A percentile compares a stretch with the other conserved stretches of the same genome.
phyloP scores from a whole-genome alignment of 2,888 invertebrate genomes.

The Dyspetes luteomarginatus region DNA sequence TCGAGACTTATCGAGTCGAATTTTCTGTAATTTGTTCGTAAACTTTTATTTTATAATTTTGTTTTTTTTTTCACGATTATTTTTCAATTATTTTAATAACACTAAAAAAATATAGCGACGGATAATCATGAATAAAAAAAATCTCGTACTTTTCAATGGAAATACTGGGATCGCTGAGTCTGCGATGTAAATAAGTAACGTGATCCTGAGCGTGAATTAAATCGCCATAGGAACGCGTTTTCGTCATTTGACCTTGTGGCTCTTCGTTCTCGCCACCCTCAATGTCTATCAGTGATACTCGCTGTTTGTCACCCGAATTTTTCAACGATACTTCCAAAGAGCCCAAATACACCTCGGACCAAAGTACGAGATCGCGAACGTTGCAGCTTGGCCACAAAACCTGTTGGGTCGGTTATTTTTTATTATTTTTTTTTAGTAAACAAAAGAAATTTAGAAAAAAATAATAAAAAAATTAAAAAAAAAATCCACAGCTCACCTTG shows the following conservation, averaged over 20 bases:
- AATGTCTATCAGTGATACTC: conserved; percentile 80
- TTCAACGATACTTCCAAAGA: conserved; percentile 81
- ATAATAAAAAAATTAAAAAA: conserved; percentile 18
- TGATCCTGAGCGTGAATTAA: conserved; percentile 88
- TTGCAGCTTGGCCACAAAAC: conserved; percentile 94
- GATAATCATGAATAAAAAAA: too few species aligned
- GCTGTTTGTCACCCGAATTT: conserved; percentile 82
- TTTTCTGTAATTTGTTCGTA: conserved; percentile 74
- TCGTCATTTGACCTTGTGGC: conserved; percentile 87
- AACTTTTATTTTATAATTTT: too few species aligned
- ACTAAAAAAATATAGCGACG: too few species aligned
- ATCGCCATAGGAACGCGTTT: conserved; percentile 94
- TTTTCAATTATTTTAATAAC: too few species aligned
- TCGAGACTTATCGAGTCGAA: conserved; percentile 80
- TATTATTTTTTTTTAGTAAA: too few species aligned
- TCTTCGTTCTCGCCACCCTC: conserved; percentile 80
- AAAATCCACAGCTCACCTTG: conserved; percentile 82
- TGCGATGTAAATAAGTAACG: conserved; percentile 86
- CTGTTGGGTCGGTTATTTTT: conserved; percentile 82
- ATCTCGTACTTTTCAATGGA: conserved; percentile 88
- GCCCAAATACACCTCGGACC: conserved; percentile 94
- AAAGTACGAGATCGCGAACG: conserved; percentile 92
- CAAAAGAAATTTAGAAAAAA: too few species aligned
- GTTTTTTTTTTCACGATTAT: too few species aligned
- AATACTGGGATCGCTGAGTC: conserved; percentile 94